Percentiles rank a stretch among this genome's conserved stretches.
Conservation (phyloP, 2,113 vertebrate species). For the Amphilophus citrinellus region DNA sequence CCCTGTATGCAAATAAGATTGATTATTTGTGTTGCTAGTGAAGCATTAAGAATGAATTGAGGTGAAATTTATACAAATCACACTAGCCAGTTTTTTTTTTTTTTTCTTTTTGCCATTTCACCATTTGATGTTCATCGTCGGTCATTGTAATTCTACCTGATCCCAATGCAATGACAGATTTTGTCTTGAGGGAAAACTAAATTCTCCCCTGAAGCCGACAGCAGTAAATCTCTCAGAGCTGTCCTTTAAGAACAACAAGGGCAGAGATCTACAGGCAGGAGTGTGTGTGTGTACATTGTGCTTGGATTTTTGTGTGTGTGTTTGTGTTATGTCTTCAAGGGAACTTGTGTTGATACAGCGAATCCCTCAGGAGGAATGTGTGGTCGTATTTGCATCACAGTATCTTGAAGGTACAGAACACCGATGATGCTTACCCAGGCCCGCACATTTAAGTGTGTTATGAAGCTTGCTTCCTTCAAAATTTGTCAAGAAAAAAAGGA, state of each 20-base stretch:
- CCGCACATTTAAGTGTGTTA: constrained; percentile 37
- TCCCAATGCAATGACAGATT: constrained; percentile 13
- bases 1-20: constrained; percentile 40
- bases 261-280: neutral
- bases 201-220: constrained; percentile 5
- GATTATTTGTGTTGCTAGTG: constrained; percentile 18
- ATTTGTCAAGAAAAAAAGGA: constrained; percentile 1
- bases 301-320: neutral
- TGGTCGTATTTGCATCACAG: constrained; percentile 58
- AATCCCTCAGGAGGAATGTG: constrained; percentile 41
- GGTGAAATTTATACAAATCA: constrained; percentile 14
- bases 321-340: constrained; percentile 34
- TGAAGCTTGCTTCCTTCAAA: neutral
- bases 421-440: constrained; percentile 14
- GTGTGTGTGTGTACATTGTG: neutral
- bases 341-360: constrained; percentile 21
- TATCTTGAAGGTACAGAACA: constrained; percentile 30
- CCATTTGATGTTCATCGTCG: constrained; percentile 18
- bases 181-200: constrained; percentile 20
- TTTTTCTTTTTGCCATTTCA: neutral
- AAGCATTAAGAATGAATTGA: constrained; percentile 26
- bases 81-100: neutral
- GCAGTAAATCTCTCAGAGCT: constrained; percentile 39
- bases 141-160: constrained; percentile 30
- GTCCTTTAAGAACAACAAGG: constrained; percentile 16